phyloP scores from a whole-genome alignment of 2,888 invertebrate species.

The Drosophila picticornis region DNA sequence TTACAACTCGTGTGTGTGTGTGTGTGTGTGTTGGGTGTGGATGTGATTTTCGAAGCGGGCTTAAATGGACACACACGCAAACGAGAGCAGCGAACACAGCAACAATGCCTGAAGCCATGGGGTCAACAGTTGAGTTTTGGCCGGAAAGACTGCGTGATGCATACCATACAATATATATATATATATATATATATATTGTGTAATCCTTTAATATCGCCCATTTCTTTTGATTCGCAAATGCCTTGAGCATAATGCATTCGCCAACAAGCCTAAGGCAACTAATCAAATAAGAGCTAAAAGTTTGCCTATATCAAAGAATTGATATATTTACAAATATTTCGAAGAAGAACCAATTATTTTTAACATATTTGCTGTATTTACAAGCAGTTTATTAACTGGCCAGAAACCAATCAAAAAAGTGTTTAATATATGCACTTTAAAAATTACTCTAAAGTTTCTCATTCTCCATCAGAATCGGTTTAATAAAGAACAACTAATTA shows the following conservation, averaged over 20 bases:
- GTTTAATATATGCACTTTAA: neutral
- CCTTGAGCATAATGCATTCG: conserved; percentile 30
- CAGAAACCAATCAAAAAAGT: neutral
- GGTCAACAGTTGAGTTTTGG: conserved; percentile 62
- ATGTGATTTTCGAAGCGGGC: conserved; percentile 67
- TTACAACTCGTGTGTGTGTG: conserved; percentile 35
- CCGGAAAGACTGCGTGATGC: conserved; percentile 56
- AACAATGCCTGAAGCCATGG: conserved; percentile 38
- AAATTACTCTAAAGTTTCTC: neutral
- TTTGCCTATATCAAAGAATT: neutral
- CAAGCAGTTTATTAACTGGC: neutral
- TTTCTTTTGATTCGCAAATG: conserved; percentile 44
- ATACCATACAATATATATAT: conserved; percentile 28
- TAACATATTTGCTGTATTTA: neutral
- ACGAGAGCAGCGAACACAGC: conserved; percentile 26
- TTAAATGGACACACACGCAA: conserved; percentile 59
- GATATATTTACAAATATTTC: neutral
- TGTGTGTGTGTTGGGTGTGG: conserved; percentile 59
- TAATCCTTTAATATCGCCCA: conserved; percentile 63
- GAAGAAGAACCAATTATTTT: neutral
- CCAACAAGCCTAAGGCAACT: conserved; percentile 14
- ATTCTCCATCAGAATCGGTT: neutral
- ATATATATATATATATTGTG: too few species aligned
- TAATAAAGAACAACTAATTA: neutral
- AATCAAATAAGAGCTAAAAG: neutral